phyloP scores from a whole-genome alignment of 2,888 invertebrate genomes.

The Allolobophora icterica region DNA sequence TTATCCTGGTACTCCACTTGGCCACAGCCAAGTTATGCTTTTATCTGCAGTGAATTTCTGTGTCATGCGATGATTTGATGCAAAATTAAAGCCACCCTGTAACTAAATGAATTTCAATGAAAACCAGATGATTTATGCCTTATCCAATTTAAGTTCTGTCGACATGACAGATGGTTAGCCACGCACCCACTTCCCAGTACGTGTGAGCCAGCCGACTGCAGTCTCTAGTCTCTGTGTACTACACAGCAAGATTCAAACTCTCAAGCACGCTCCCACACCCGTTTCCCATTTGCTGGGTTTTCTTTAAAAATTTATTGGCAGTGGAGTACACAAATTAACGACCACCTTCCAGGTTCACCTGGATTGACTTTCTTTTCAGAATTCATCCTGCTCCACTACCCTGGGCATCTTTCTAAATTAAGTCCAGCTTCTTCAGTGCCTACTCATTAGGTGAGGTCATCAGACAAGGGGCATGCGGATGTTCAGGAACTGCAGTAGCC shows the following conservation, averaged over 20 bases:
- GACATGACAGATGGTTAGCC: not conserved
- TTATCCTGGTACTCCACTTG: not conserved
- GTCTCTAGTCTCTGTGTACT: not conserved
- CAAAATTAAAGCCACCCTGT: constrained; percentile 11
- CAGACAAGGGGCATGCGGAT: not conserved
- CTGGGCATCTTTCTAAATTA: not conserved
- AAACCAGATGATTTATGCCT: constrained; percentile 17
- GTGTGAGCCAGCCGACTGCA: not conserved
- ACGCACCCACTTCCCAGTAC: constrained; percentile 14
- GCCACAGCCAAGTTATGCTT: constrained; percentile 7
- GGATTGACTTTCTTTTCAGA: not conserved
- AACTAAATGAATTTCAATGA: constrained; percentile 17
- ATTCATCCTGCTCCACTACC: not conserved
- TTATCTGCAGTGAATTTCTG: not conserved
- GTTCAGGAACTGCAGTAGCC: not conserved
- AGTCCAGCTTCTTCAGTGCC: not conserved
- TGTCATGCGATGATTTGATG: not conserved
- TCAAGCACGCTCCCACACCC: not conserved
- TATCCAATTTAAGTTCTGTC: not conserved
- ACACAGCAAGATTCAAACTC: not conserved
- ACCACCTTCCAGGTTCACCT: constrained; percentile 3
- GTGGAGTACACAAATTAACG: not conserved
- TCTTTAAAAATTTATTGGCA: not conserved
- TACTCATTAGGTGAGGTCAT: not conserved
- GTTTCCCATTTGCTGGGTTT: not conserved